Percentiles rank a stretch among this genome's conserved stretches.
These are phyloP conservation scores for Hypomesus transpacificus DNA, from an alignment of 2,113 vertebrate species.

Conservation along the genomic window DNA sequence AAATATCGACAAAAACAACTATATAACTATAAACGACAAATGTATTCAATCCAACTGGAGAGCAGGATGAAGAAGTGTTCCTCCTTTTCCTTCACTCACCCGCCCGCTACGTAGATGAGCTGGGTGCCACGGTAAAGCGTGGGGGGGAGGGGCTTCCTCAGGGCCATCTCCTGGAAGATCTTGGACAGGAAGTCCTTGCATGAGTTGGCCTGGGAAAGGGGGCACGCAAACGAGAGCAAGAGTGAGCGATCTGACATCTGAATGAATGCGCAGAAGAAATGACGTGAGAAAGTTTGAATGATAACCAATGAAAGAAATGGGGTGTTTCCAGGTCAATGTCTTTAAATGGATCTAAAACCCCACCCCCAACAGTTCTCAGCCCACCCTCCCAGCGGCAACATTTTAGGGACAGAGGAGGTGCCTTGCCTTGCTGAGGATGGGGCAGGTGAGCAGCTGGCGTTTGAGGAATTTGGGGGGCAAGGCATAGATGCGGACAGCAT, in stretches of 20 bases:
- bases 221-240: neutral
- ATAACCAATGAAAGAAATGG: too few relatives aligned
- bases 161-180: conserved; percentile 81
- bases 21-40: too few relatives aligned
- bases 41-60: neutral
- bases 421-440: conserved; percentile 75
- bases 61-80: neutral
- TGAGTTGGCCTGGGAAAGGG: conserved; percentile 64
- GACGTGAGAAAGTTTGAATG: too few relatives aligned
- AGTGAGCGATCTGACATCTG: neutral
- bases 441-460: conserved; percentile 76
- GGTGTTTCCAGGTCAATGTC: too few relatives aligned
- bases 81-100: conserved; percentile 34
- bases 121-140: conserved; percentile 71
- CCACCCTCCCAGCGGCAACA: too few relatives aligned
- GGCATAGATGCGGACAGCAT: conserved; percentile 77
- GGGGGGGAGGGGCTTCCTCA: conserved; percentile 70
- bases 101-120: conserved; percentile 77
- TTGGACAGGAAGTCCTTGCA: conserved; percentile 79
- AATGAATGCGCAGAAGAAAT: neutral
- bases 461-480: conserved; percentile 79
- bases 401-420: neutral
- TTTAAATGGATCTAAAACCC: neutral
- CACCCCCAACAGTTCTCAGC: neutral
- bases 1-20: too few relatives aligned